phyloP scores from a whole-genome alignment of 2,797 vertebrate species.

The Anabacerthia variegaticeps region DNA sequence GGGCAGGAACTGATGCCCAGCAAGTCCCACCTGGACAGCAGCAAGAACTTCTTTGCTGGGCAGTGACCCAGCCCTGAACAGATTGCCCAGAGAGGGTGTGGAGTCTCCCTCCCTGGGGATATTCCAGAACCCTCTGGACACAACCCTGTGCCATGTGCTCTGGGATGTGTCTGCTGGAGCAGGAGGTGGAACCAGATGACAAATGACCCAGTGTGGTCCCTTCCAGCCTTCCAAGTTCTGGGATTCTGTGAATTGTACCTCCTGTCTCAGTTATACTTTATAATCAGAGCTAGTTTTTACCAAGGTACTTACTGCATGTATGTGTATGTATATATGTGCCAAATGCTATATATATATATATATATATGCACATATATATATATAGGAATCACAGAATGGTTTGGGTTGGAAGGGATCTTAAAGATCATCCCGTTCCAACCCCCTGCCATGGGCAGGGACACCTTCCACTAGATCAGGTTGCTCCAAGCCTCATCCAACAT shows the following conservation, averaged over 20 bases:
- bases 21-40: neutral
- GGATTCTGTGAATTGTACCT: neutral
- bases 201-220: neutral
- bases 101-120: neutral
- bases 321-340: fast-evolving
- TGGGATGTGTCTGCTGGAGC: neutral
- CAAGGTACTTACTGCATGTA: neutral
- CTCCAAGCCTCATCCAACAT: neutral
- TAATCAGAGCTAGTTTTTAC: neutral
- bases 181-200: neutral
- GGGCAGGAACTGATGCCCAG: neutral
- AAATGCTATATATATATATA: neutral
- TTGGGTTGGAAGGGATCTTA: neutral
- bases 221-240: neutral
- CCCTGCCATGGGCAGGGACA: neutral
- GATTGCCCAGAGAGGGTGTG: neutral
- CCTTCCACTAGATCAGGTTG: neutral
- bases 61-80: neutral
- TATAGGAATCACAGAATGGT: neutral
- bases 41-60: neutral
- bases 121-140: neutral
- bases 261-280: neutral
- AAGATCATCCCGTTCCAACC: neutral
- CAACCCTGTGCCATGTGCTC: neutral
- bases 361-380: neutral